Percentiles rank a stretch among this genome's conserved stretches.
These are phyloP conservation scores for Lepus europaeus DNA, from an alignment of 2,113 vertebrate species.

Conservation along the genomic window DNA sequence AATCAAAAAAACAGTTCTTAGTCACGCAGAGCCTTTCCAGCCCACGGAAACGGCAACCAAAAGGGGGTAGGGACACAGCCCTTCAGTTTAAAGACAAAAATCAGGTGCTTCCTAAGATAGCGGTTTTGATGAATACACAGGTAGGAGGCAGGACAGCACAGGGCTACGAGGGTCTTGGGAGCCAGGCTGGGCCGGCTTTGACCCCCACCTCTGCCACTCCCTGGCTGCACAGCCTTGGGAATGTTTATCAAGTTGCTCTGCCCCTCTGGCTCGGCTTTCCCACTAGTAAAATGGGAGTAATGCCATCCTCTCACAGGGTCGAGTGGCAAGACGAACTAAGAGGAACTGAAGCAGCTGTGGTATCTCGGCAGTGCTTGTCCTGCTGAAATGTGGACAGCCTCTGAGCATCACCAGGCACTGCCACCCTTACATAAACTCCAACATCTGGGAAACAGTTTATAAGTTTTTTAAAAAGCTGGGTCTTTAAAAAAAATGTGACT, in stretches of 20 bases:
- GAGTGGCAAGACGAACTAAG: neutral
- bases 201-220: neutral
- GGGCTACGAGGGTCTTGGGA: neutral
- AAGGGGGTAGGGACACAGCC: conserved; percentile 73
- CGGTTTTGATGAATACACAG: neutral
- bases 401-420: neutral
- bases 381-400: neutral
- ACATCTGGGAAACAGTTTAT: neutral
- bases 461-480: neutral
- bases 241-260: neutral
- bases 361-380: neutral
- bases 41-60: conserved; percentile 78
- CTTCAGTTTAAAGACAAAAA: conserved; percentile 17
- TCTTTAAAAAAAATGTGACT: neutral
- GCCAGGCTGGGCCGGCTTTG: neutral
- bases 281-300: neutral
- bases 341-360: neutral
- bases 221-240: neutral
- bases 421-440: neutral
- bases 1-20: conserved; percentile 82
- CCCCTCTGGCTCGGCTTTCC: neutral
- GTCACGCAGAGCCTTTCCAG: conserved; percentile 81
- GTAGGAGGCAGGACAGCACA: neutral
- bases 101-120: conserved; percentile 74
- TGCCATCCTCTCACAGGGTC: neutral